Evolutionary conservation across 2,888 invertebrate genomes (phyloP).

Genomic region (Fragum fragum): DNA sequence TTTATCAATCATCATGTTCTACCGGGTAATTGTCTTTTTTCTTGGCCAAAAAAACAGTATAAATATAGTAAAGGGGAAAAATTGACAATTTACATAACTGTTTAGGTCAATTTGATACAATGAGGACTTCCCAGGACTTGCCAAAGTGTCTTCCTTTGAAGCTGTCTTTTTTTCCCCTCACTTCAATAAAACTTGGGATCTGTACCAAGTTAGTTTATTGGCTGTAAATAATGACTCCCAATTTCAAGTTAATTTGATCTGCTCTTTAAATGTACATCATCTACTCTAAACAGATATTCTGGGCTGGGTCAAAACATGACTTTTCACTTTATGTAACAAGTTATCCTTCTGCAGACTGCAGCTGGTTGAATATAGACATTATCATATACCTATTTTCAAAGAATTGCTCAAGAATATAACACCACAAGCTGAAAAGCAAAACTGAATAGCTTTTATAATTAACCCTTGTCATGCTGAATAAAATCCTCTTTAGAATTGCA

Average conservation of each 20-base stretch:
- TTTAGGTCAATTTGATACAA: slow-evolving; percentile 59
- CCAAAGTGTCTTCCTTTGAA: slow-evolving; percentile 18
- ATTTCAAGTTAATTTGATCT: slow-evolving; percentile 23
- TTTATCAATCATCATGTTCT: no score
- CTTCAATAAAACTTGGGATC: slow-evolving; percentile 3
- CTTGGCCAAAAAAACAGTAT: no score
- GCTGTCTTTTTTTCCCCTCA: background rate
- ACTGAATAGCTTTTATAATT: no score
- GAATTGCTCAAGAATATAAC: no score
- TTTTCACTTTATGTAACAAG: background rate
- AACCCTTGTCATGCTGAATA: no score
- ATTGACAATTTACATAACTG: slow-evolving; percentile 33
- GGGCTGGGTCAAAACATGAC: background rate
- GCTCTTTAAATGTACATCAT: slow-evolving; percentile 3
- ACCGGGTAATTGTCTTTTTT: no score
- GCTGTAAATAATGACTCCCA: slow-evolving; percentile 27
- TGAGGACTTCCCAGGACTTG: slow-evolving; percentile 32
- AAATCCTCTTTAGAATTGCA: no score
- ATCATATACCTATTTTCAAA: no score
- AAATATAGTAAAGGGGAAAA: background rate
- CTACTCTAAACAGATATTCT: background rate
- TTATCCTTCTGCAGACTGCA: background rate
- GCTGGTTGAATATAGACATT: no score
- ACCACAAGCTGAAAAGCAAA: no score
- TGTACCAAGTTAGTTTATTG: slow-evolving; percentile 18